phyloP scores from a whole-genome alignment of 1,140 invertebrate species.

The Arctopsyche grandis region DNA sequence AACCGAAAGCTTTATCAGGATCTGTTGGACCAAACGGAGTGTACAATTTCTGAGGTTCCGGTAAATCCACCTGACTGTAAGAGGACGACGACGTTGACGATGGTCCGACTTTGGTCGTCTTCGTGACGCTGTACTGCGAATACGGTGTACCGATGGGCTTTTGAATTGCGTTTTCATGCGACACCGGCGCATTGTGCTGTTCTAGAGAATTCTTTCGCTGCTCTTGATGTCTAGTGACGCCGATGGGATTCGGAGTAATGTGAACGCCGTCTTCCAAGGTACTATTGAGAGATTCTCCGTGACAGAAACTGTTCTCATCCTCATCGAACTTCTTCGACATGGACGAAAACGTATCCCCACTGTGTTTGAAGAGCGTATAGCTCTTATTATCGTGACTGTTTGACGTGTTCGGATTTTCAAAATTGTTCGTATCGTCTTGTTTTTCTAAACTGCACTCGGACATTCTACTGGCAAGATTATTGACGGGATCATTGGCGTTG shows the following conservation, averaged over 20 bases:
- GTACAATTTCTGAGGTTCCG: slow-evolving; percentile 55
- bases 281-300: background rate
- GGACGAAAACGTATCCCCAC: slow-evolving; percentile 62
- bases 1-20: slow-evolving; percentile 61
- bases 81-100: background rate
- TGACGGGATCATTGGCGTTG: slow-evolving; percentile 53
- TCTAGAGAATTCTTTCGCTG: slow-evolving; percentile 12
- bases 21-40: slow-evolving; percentile 63
- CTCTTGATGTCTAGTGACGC: background rate
- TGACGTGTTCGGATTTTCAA: background rate
- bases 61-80: background rate
- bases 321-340: slow-evolving; percentile 60
- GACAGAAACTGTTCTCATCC: background rate
- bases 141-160: slow-evolving; percentile 63
- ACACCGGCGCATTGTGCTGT: background rate
- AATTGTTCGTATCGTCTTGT: background rate
- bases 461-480: slow-evolving; percentile 58
- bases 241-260: slow-evolving; percentile 50
- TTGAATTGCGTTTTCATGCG: slow-evolving; percentile 50
- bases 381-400: slow-evolving; percentile 43
- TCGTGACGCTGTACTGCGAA: slow-evolving; percentile 56
- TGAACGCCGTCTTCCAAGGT: background rate
- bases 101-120: slow-evolving; percentile 43
- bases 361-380: slow-evolving; percentile 63
- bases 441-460: slow-evolving; percentile 37